Conservation (phyloP, 2,797 vertebrate genomes). For the Thalassophryne amazonica region DNA sequence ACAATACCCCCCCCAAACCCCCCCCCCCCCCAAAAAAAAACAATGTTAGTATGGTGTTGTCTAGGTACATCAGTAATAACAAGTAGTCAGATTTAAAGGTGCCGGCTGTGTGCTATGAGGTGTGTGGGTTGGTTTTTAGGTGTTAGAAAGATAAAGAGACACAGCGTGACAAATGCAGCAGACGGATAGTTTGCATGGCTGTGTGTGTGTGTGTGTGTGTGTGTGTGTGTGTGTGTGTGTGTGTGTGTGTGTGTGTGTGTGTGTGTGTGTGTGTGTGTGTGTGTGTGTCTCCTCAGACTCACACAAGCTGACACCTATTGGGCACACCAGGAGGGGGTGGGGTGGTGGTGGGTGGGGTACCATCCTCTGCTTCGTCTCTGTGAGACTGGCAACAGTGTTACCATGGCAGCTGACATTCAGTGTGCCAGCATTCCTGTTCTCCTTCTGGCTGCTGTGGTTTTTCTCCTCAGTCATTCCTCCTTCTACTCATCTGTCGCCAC, state of each 20-base stretch:
- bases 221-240: conserved; percentile 3
- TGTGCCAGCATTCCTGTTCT: conserved; percentile 42
- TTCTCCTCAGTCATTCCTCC: conserved; percentile 17
- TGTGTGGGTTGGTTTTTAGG: not conserved
- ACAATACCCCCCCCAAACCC: no score
- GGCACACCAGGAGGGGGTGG: conserved; percentile 51
- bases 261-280: conserved; percentile 10
- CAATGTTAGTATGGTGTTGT: no score
- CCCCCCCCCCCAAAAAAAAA: no score
- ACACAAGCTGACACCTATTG: conserved; percentile 47
- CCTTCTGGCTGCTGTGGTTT: conserved; percentile 11
- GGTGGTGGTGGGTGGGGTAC: no score
- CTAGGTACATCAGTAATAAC: no score
- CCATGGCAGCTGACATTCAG: conserved; percentile 60
- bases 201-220: not conserved
- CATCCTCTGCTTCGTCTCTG: conserved; percentile 38
- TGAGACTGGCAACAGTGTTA: conserved; percentile 58
- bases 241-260: conserved; percentile 26
- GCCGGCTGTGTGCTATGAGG: not conserved
- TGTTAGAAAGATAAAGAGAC: not conserved
- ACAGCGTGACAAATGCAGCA: conserved; percentile 15
- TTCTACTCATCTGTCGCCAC: conserved; percentile 24
- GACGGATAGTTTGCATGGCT: not conserved
- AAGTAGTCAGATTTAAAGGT: no score
- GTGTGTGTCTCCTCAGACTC: conserved; percentile 46